A percentile compares a stretch with the other conserved stretches of the same genome.
Evolutionary conservation across 2,888 invertebrate genomes (phyloP).

Genomic region (Ctena decussata): DNA sequence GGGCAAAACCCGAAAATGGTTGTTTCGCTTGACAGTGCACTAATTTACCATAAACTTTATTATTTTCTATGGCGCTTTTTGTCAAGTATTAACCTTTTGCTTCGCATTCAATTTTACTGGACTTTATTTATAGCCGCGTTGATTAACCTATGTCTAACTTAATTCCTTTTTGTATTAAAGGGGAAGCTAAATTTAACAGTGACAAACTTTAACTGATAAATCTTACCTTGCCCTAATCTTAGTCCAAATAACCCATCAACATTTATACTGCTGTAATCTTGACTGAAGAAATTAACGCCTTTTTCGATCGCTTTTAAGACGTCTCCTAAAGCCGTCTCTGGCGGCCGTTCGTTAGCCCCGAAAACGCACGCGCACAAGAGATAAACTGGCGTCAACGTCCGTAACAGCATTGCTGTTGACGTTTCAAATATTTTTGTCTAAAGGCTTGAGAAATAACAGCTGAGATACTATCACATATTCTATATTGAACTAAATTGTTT

Average conservation of each 20-base stretch:
- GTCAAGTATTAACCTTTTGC: too few relatives aligned
- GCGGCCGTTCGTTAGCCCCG: neutral
- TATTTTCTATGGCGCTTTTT: too few relatives aligned
- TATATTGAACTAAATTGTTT: conserved; percentile 6
- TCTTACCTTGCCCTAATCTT: conserved; percentile 78
- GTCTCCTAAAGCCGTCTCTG: conserved; percentile 14
- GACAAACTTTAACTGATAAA: too few relatives aligned
- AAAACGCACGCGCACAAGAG: conserved; percentile 21
- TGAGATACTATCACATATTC: neutral
- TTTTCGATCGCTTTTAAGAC: conserved; percentile 64
- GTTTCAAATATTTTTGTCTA: neutral
- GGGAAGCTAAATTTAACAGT: too few relatives aligned
- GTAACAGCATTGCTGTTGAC: neutral
- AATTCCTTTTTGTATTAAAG: too few relatives aligned
- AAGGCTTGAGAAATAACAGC: neutral
- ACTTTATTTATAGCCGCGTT: too few relatives aligned
- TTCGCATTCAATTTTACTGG: too few relatives aligned
- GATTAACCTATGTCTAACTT: too few relatives aligned
- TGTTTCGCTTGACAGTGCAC: too few relatives aligned
- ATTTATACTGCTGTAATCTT: conserved; percentile 77
- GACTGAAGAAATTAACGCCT: conserved; percentile 69
- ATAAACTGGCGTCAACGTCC: conserved; percentile 5
- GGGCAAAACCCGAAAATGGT: too few relatives aligned
- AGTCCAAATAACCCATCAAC: conserved; percentile 81
- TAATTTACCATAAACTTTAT: too few relatives aligned